Evolutionary conservation across 2,113 vertebrate genomes (phyloP).

Genomic region (Dunckerocampus dactyliophorus): DNA sequence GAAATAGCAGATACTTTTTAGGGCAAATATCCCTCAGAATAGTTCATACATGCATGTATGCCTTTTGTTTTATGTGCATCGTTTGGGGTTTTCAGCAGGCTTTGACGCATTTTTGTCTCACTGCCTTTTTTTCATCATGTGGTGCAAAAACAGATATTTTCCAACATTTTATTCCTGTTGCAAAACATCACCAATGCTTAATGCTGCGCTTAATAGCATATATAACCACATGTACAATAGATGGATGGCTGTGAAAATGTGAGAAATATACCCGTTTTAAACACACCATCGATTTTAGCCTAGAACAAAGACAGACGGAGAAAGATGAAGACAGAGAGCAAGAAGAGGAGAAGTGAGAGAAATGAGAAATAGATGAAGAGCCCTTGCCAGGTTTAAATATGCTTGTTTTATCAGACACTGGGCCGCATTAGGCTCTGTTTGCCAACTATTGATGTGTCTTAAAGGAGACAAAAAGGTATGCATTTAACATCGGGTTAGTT

Average conservation of each 20-base stretch:
- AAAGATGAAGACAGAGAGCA: constrained; percentile 39
- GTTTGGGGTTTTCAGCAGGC: too few relatives aligned
- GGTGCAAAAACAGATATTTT: neutral
- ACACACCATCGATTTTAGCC: constrained; percentile 63
- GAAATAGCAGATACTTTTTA: neutral
- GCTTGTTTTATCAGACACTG: constrained; percentile 27
- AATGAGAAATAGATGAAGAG: constrained; percentile 51
- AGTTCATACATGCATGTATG: too few relatives aligned
- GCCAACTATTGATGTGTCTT: constrained; percentile 15
- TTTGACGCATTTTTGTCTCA: too few relatives aligned
- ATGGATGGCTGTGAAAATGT: constrained; percentile 2
- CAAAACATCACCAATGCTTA: neutral
- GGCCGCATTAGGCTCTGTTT: constrained; percentile 10
- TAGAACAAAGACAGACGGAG: constrained; percentile 59
- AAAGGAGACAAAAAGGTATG: constrained; percentile 11
- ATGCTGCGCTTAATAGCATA: neutral
- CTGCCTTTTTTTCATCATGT: too few relatives aligned
- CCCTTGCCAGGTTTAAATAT: constrained; percentile 27
- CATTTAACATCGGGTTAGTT: constrained; percentile 26
- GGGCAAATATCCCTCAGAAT: too few relatives aligned
- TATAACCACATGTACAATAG: neutral
- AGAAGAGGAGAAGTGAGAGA: constrained; percentile 24
- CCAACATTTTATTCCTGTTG: neutral
- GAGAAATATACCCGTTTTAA: constrained; percentile 68
- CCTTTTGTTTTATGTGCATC: too few relatives aligned